phyloP scores from a whole-genome alignment of 2,888 invertebrate genomes.

The Monoplex corrugatus region DNA sequence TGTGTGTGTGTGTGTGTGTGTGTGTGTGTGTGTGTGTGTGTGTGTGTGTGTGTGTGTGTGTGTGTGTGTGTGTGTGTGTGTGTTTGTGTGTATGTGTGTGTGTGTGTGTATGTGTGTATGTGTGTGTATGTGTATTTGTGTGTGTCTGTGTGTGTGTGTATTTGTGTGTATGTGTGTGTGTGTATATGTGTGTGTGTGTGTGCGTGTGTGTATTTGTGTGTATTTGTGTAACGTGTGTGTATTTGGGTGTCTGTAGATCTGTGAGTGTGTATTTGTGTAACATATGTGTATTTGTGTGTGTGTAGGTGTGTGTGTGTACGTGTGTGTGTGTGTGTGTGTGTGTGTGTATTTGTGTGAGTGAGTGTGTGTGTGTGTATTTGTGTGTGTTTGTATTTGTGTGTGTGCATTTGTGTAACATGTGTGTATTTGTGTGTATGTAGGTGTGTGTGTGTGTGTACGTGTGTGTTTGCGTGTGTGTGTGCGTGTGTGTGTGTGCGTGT shows the following conservation, averaged over 20 bases:
- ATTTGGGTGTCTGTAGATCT: constrained; percentile 23
- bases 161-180: background rate
- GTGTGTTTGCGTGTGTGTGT: background rate
- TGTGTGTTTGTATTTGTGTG: constrained; percentile 32
- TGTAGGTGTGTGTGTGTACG: background rate
- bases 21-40: constrained; percentile 19
- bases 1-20: background rate
- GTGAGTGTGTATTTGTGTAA: constrained; percentile 30
- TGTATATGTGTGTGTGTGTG: background rate
- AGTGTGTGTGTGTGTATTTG: constrained; percentile 24
- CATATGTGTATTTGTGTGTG: constrained; percentile 17
- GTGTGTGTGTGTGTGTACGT: constrained; percentile 27
- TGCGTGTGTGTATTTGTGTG: background rate
- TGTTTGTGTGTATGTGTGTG: constrained; percentile 9
- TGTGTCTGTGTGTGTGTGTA: constrained; percentile 26
- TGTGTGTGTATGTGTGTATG: constrained; percentile 18
- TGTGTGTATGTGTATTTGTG: constrained; percentile 26
- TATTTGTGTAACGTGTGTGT: too few species aligned
- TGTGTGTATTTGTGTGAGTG: constrained; percentile 16
- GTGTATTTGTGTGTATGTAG: constrained; percentile 31
- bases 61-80: constrained; percentile 23
- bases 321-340: constrained; percentile 22
- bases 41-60: constrained; percentile 26
- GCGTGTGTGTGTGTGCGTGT: background rate
- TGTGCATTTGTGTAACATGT: background rate